These are phyloP conservation scores for Pseudococcus jackbeardsleyi DNA, from an alignment of 2,888 invertebrate genomes.

Conservation along the genomic window DNA sequence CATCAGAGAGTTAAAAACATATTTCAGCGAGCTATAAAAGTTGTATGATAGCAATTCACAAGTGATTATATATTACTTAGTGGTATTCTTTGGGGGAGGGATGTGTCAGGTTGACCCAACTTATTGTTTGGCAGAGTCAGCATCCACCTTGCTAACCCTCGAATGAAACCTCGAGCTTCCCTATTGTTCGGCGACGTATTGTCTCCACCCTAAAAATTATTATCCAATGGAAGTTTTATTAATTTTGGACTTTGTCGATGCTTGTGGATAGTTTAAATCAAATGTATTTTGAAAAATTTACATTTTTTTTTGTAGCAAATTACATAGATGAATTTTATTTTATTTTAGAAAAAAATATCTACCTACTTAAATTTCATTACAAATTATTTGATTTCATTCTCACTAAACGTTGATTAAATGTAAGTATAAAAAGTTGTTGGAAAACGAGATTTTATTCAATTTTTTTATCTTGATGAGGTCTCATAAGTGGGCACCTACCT, in stretches of 20 bases:
- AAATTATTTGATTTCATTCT: too few species aligned
- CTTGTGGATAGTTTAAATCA: background rate
- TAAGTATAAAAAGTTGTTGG: too few species aligned
- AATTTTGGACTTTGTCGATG: background rate
- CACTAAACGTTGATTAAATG: too few species aligned
- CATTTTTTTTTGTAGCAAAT: background rate
- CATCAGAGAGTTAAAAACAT: slow-evolving; percentile 36
- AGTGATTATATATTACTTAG: slow-evolving; percentile 62
- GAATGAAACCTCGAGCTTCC: slow-evolving; percentile 43
- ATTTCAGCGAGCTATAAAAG: slow-evolving; percentile 55
- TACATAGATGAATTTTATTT: background rate
- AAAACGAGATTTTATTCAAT: too few species aligned
- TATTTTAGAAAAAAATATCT: too few species aligned
- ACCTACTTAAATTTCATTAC: too few species aligned
- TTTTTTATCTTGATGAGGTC: too few species aligned
- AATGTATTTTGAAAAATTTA: background rate
- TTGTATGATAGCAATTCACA: slow-evolving; percentile 60
- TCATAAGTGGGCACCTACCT: too few species aligned
- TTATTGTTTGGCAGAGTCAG: slow-evolving; percentile 54
- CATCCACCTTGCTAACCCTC: slow-evolving; percentile 61
- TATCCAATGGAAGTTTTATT: slow-evolving; percentile 58
- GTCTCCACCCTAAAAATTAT: slow-evolving; percentile 61
- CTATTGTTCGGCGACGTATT: slow-evolving; percentile 45
- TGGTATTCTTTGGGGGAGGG: slow-evolving; percentile 54
- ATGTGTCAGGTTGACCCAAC: slow-evolving; percentile 58